Evolutionary conservation across 35 echinoderm and acorn worm species (phyloP).

Genomic region (Ptychodera flava): DNA sequence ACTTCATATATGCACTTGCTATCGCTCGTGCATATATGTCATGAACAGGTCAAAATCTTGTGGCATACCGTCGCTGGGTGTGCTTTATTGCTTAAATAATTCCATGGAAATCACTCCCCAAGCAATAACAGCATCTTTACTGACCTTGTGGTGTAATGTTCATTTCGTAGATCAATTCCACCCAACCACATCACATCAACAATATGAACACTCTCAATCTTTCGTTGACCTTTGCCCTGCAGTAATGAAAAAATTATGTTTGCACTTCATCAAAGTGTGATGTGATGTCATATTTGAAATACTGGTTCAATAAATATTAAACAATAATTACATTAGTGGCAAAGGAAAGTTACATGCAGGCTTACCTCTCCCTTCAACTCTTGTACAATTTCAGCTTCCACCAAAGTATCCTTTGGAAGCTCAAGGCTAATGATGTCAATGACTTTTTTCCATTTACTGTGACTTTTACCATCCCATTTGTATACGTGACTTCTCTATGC

Average conservation of each 20-base stretch:
- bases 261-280: neutral
- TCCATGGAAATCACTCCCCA: too few species aligned
- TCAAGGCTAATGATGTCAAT: constrained; percentile 48
- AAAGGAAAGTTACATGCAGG: too few species aligned
- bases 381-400: constrained; percentile 86
- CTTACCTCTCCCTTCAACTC: constrained; percentile 97
- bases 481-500: constrained; percentile 78
- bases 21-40: too few species aligned
- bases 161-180: constrained; percentile 64
- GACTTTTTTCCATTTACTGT: constrained; percentile 70
- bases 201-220: constrained; percentile 66
- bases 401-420: constrained; percentile 78
- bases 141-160: constrained; percentile 90
- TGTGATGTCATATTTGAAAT: neutral
- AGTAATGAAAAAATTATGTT: neutral
- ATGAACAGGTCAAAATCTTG: too few species aligned
- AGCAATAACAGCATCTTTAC: too few species aligned
- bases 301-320: too few species aligned
- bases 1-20: too few species aligned
- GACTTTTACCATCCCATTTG: constrained; percentile 61
- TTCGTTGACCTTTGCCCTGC: constrained; percentile 82
- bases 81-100: too few species aligned
- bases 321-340: too few species aligned
- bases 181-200: constrained; percentile 87
- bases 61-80: too few species aligned